These are phyloP conservation scores for Ypsolopha scabrella DNA, from an alignment of 2,888 invertebrate genomes.

Conservation along the genomic window DNA sequence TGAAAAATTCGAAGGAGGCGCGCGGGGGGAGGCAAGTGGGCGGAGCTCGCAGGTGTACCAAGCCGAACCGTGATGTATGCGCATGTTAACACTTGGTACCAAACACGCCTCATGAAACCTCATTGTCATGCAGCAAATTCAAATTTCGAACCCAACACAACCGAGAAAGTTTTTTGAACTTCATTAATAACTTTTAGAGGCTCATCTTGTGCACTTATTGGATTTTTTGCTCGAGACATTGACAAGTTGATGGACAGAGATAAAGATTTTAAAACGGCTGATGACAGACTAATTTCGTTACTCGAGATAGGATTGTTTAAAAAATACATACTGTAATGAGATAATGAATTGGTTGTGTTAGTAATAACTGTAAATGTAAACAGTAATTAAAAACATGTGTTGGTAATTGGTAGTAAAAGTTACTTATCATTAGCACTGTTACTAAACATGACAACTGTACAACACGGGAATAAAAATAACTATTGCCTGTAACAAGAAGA, in stretches of 20 bases:
- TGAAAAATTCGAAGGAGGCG: conserved; percentile 11
- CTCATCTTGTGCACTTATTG: no score
- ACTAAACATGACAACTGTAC: no score
- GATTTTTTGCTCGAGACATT: not conserved
- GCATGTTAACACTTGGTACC: conserved; percentile 52
- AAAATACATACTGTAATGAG: not conserved
- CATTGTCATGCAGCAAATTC: conserved; percentile 39
- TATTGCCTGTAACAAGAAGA: no score
- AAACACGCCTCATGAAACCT: conserved; percentile 44
- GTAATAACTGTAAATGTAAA: no score
- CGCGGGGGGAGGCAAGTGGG: conserved; percentile 22
- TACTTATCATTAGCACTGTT: no score
- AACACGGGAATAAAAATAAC: no score
- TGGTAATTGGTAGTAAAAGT: no score
- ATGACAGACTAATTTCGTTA: conserved; percentile 42
- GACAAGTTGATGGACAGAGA: conserved; percentile 16
- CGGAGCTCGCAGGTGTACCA: conserved; percentile 61
- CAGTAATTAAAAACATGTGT: no score
- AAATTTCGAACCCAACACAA: not conserved
- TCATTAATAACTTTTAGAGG: no score
- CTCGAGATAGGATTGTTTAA: not conserved
- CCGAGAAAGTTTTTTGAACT: no score
- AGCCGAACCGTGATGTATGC: conserved; percentile 58
- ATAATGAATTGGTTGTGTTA: not conserved
- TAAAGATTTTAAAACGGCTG: conserved; percentile 22